A percentile compares a stretch with the other conserved stretches of the same genome.
phyloP scores from a whole-genome alignment of 2,797 vertebrate species.

The Pangasius larnaudii region DNA sequence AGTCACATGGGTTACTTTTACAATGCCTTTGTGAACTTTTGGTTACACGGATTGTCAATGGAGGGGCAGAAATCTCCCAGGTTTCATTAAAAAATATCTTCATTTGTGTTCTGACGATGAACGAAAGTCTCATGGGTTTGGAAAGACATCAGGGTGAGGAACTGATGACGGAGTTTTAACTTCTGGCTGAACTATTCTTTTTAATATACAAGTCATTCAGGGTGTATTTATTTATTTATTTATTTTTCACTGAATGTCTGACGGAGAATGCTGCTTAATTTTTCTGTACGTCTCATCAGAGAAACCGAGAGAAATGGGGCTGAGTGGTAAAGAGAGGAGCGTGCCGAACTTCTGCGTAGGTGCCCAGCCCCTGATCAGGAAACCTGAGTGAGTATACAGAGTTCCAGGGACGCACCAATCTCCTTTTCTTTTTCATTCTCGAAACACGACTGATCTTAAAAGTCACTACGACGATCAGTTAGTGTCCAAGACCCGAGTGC shows the following conservation, averaged over 20 bases:
- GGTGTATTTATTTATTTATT: neutral
- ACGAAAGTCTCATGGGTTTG: no score
- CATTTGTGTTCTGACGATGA: no score
- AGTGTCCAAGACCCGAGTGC: neutral
- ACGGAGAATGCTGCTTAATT: neutral
- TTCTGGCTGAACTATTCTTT: no score
- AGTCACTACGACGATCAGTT: neutral
- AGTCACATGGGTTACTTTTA: no score
- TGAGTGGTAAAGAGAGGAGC: constrained; percentile 62
- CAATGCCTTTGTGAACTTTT: no score
- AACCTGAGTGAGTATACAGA: constrained; percentile 69
- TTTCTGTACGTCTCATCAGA: constrained; percentile 61
- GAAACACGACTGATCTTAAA: neutral
- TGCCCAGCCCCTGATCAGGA: constrained; percentile 69
- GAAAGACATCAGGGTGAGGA: no score
- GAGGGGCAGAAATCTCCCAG: no score
- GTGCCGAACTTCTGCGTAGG: constrained; percentile 67
- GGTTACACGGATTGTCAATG: no score
- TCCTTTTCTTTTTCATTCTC: neutral
- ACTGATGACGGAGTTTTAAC: no score
- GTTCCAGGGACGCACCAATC: no score
- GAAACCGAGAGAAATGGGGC: constrained; percentile 65
- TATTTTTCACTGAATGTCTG: neutral
- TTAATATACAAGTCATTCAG: neutral
- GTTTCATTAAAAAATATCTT: no score